Base-by-base conservation (phyloP, 2,797 vertebrate species). In the Rachycentron canadum region DNA sequence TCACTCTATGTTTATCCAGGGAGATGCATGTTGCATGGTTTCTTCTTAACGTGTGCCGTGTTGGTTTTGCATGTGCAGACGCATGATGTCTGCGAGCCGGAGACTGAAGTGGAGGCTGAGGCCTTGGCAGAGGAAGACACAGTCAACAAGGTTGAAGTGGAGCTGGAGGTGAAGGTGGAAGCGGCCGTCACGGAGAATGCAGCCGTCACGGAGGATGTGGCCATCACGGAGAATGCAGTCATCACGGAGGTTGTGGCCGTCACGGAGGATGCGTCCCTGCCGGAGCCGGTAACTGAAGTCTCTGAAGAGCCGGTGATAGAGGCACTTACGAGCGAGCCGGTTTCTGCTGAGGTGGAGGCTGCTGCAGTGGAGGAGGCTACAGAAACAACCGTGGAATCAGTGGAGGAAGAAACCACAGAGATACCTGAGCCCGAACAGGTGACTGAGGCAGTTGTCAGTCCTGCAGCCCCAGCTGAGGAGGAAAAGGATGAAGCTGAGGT, bases 61-160 rank as follows among this genome's bases (percentile, higher is more conserved):
- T 80, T 76, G 81, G 50, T 60, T 78, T 86, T 53, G 82, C 84
- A 69, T 34, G 72, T 72, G 74, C 74, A 93, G 93, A 90, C 68
- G 10, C 76, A 45, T 38, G 77, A 71, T 38, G 79, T 82, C 70
- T 78, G 45, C 11, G 80, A 86, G 68, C 38, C 76, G 56, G 76
- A 66, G 43, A 26, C 74, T 45, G 72, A 73, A 34, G 70, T 57
- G 55, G 71, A 73, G 53, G 68, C 69, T 1, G 76, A 67, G 62
- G 65, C 23, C 10, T 49, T 56, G 21, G 17, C 61, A 21, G 81
- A 69, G 38, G 72, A 64, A 36, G 69, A 58, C 0, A 7, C 58
- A 0, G 57, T 66, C 30, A 4, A 47, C 32, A 3, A 32, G n/a
- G n/a, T n/a, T n/a, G 12, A 14, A 3, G 13, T 4, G 1, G 74